phyloP scores from a whole-genome alignment of 2,888 invertebrate species.

The Heteropelma amictum region DNA sequence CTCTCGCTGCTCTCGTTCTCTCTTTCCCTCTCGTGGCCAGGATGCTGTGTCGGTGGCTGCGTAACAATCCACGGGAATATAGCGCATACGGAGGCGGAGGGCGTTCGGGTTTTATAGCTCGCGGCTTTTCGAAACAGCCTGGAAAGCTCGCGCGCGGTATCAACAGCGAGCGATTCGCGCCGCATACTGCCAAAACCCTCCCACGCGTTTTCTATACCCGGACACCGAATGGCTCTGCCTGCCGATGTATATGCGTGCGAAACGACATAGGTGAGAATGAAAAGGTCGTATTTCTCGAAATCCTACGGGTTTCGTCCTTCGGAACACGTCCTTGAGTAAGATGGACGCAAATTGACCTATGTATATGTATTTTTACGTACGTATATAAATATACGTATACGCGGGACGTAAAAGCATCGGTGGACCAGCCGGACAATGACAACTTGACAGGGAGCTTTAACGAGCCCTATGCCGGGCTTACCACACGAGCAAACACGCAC shows the following conservation, averaged over 20 bases:
- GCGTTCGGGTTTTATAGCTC: conserved; percentile 54
- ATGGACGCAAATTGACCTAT: neutral
- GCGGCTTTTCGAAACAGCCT: conserved; percentile 50
- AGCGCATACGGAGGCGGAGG: too few relatives aligned
- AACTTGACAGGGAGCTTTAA: conserved; percentile 77
- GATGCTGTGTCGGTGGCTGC: conserved; percentile 33
- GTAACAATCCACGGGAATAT: conserved; percentile 62
- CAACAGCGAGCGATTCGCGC: conserved; percentile 6
- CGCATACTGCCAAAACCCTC: conserved; percentile 10
- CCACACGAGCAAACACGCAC: neutral
- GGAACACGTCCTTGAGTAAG: too few relatives aligned
- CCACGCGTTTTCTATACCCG: conserved; percentile 6
- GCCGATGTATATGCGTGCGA: neutral
- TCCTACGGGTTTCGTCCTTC: neutral
- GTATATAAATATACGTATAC: too few relatives aligned
- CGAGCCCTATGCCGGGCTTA: conserved; percentile 74
- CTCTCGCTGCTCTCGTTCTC: neutral
- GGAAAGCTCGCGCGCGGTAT: conserved; percentile 22
- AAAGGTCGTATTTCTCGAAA: neutral
- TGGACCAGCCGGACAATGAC: conserved; percentile 74
- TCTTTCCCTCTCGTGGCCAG: neutral
- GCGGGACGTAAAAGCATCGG: conserved; percentile 51
- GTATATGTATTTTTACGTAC: conserved; percentile 4
- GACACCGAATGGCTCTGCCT: conserved; percentile 37
- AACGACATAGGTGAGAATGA: neutral